Base-by-base conservation (phyloP, 92 coral and sea anemone genomes). In the Galaxea fascicularis region DNA sequence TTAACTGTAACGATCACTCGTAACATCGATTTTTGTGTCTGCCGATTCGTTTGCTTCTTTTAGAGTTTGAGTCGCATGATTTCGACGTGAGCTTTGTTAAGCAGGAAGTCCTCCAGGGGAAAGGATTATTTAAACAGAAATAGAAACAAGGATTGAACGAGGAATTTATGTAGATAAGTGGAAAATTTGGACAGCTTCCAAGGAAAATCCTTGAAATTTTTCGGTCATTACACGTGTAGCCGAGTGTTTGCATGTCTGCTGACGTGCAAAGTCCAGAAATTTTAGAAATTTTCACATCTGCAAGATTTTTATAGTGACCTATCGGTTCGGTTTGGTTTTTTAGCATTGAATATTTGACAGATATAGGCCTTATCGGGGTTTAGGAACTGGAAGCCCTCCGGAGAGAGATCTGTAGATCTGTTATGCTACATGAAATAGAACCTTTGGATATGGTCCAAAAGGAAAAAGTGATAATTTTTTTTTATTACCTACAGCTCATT, bases 111-210 rank as follows among this genome's bases (percentile, higher is more conserved):
- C 56, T 30, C 71, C 59, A 28, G 39, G 52, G 57, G 58, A 30
- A 63, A 60, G 17, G 41, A 62, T 77, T 60, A 77, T 9, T 44
- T 18, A 25, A 64, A 8, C 73, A 78, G 83, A 30, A 45, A 26
- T 25, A 62, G 67, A 12, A 57, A 16, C 25, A 57, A 24, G 63
- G 45, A 63, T 21, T 16, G 59, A 60, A 21, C 68, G 9, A 20
- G 30, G 30, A 31, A 71, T 16, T 71, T 24, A 20, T 69, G 24
- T 3, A 6, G 62, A 10, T 11, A 10, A 16, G 54, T 9, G 39
- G 7, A n/a, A 10, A 64, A 59, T 16, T 41, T 76, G 81, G 81
- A 76, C 18, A 39, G n/a, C 7, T 13, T 76, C 81, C 81, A 76
- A 76, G 24, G 13, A 22, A 15, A 21, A 59, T 11, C 17, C 41